Conservation (phyloP, 2,797 vertebrate species). For the Pteronotus mesoamericanus region DNA sequence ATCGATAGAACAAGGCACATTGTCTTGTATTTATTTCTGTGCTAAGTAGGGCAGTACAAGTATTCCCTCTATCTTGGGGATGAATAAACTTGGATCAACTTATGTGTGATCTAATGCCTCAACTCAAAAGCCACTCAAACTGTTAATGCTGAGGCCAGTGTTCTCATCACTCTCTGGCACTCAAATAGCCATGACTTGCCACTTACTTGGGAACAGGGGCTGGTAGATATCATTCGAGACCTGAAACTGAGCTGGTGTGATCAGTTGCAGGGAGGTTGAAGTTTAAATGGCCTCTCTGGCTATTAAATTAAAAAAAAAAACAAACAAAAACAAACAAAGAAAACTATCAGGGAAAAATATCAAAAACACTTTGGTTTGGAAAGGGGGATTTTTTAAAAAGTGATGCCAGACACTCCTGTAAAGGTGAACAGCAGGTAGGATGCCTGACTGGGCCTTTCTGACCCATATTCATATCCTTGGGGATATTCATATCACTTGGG, state of each 20-base stretch:
- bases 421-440: neutral
- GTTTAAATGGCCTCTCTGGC: neutral
- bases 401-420: neutral
- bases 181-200: neutral
- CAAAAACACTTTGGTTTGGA: neutral
- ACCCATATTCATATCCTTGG: neutral
- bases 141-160: neutral
- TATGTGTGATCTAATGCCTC: neutral
- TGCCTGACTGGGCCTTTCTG: neutral
- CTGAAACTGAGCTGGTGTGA: rapidly evolving
- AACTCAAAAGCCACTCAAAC: neutral
- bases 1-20: rapidly evolving
- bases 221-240: neutral
- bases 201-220: neutral
- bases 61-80: neutral
- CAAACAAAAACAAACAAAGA: neutral
- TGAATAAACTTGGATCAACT: neutral
- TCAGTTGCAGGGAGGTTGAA: neutral
- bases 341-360: neutral
- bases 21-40: neutral
- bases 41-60: neutral
- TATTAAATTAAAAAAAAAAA: neutral
- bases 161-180: neutral
- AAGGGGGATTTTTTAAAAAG: neutral
- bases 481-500: neutral